A percentile compares a stretch with the other conserved stretches of the same genome.
Conservation (phyloP, 2,113 vertebrate species). For the Phaethon lepturus region DNA sequence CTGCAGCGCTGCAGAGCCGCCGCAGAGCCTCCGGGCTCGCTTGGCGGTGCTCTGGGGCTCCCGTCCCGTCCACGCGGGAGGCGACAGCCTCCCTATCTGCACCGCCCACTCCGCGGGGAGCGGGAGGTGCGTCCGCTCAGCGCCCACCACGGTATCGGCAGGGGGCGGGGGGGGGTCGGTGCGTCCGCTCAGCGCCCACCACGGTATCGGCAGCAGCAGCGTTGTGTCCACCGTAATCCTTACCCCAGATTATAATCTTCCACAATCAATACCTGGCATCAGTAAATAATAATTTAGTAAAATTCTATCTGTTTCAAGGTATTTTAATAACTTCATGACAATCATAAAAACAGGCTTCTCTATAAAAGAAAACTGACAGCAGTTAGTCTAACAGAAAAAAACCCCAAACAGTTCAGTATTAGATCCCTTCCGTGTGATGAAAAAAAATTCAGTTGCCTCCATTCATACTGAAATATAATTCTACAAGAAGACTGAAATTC, state of each 20-base stretch:
- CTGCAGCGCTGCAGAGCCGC: not conserved
- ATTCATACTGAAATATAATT: not conserved
- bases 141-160: accelerated
- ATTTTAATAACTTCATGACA: not conserved
- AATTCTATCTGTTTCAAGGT: not conserved
- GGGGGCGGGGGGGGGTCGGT: no score
- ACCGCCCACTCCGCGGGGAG: not conserved
- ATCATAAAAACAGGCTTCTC: not conserved
- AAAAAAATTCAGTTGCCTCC: not conserved
- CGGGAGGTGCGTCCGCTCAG: accelerated
- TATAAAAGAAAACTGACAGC: not conserved
- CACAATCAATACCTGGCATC: not conserved
- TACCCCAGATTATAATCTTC: not conserved
- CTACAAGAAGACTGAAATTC: not conserved
- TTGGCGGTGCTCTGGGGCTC: accelerated
- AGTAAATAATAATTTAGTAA: not conserved
- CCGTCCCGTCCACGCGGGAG: accelerated
- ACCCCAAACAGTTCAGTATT: not conserved
- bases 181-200: accelerated
- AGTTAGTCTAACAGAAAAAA: not conserved
- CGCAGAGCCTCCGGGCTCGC: accelerated
- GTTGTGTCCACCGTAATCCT: accelerated
- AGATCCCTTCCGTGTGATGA: not conserved
- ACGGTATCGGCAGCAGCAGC: accelerated
- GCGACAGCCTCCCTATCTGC: accelerated